phyloP scores from a whole-genome alignment of 2,113 vertebrate genomes.

The Hucho hucho region DNA sequence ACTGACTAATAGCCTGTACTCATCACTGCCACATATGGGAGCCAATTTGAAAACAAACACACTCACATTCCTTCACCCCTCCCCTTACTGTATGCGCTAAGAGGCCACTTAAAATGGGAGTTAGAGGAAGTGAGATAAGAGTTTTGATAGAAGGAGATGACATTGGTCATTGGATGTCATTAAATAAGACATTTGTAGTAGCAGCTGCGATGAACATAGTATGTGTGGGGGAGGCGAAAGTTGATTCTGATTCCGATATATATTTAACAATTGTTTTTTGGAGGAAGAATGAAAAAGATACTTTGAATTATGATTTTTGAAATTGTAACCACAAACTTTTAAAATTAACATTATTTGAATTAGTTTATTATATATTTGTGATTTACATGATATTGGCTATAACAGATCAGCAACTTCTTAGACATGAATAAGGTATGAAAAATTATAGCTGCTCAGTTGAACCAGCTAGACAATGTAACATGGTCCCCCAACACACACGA shows the following conservation, averaged over 20 bases:
- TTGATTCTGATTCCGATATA: background rate
- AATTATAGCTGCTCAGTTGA: background rate
- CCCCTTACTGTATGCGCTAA: constrained; percentile 3
- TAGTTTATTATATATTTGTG: too few species aligned
- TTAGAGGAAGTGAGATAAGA: constrained; percentile 17
- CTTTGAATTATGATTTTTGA: too few species aligned
- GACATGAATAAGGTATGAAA: too few species aligned
- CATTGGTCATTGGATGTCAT: background rate
- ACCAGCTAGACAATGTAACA: background rate
- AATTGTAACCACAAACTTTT: too few species aligned
- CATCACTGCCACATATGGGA: too few species aligned
- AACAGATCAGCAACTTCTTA: too few species aligned
- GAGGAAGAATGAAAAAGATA: too few species aligned
- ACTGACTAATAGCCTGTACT: background rate
- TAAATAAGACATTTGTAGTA: background rate
- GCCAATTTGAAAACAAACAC: background rate
- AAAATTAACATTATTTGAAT: too few species aligned
- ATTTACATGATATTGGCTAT: too few species aligned
- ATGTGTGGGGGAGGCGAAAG: background rate
- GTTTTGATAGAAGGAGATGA: background rate
- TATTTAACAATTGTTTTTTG: too few species aligned
- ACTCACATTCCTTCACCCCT: constrained; percentile 6
- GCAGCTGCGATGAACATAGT: background rate
- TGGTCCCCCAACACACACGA: background rate
- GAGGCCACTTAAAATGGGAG: background rate